Percentiles rank a stretch among this genome's conserved stretches.
Evolutionary conservation across 2,797 vertebrate species (phyloP).

Genomic region (Helostoma temminkii): DNA sequence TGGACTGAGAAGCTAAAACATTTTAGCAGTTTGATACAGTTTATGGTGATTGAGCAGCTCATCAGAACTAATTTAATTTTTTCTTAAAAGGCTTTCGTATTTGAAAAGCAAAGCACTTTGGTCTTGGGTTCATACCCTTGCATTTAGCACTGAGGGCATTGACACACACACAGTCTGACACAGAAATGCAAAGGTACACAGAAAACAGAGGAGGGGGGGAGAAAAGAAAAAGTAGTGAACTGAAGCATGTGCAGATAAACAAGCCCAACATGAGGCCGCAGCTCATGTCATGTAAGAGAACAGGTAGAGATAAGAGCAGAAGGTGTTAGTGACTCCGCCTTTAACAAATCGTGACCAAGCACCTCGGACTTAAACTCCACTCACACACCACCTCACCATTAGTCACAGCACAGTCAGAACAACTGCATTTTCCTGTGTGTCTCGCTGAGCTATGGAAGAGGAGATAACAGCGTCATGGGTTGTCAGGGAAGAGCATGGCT

Average conservation of each 20-base stretch:
- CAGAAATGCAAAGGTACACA: conserved; percentile 22
- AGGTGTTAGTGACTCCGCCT: conserved; percentile 64
- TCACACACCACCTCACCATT: conserved; percentile 57
- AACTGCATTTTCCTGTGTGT: neutral
- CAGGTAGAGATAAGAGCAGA: conserved; percentile 53
- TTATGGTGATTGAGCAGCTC: neutral
- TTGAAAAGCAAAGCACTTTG: neutral
- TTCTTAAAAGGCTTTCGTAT: no score
- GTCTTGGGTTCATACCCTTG: conserved; percentile 4
- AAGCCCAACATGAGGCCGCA: neutral
- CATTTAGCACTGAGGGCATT: conserved; percentile 18
- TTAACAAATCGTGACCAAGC: conserved; percentile 71
- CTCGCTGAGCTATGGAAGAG: conserved; percentile 1
- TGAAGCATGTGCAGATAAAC: conserved; percentile 8
- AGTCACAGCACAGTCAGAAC: neutral
- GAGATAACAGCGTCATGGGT: neutral
- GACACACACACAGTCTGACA: conserved; percentile 44
- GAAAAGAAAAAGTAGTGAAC: neutral
- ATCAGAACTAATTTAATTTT: no score
- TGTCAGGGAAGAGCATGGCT: neutral
- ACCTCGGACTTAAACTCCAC: conserved; percentile 36
- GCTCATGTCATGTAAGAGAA: conserved; percentile 20
- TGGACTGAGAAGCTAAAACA: neutral
- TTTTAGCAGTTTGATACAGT: neutral
- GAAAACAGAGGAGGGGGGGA: neutral